Base-by-base conservation (phyloP, 2,113 vertebrate genomes). In the Oncorhynchus masou region DNA sequence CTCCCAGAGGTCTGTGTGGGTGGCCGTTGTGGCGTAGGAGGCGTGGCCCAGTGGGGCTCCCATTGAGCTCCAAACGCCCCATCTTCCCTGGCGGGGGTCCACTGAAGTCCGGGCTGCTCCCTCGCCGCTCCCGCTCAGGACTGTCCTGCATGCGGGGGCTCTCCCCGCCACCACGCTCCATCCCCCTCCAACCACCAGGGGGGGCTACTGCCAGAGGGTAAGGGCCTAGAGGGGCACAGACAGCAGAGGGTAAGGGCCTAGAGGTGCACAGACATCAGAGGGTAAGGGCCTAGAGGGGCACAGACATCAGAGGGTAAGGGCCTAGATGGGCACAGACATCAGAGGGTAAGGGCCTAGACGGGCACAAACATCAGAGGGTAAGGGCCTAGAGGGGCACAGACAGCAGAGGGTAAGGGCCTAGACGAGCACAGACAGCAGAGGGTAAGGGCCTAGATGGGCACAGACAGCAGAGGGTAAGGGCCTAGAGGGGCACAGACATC, bases 111-210 rank as follows among this genome's bases (percentile, higher is more conserved):
- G 97, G 97, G 86, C 97, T 99, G 92, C 94, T 92, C 59, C 95
- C 95, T 80, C 95, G 93, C 84, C 94, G 59, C 7, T 54, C 51
- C 51, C 59, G 90, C 91, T 98, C 97, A 1, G 97, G 97, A 87
- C 97, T 99, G 89, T 95, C 95, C 94, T 96, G 94, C 83, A 95
- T 88, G 83, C 94, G 92, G 80, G 97, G 97, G 91, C 96, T 98
- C 84, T 97, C 96, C 80, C 95, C 95, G 89, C 96, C 95, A 88
- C 96, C 95, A 88, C 95, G 94, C 91, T 99, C 97, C 97, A 99
- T 98, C 91, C 94, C 94, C 94, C 95, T 94, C 92, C 93, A 96
- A 81, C 93, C 89, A 85, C 94, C 95, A 91, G 96, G 93, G 88
- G 94, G 94, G 87, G 94, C 93, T 94, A 93, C 95, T 91, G 94